These are phyloP conservation scores for Tapirus indicus DNA, from an alignment of 2,797 vertebrate genomes.

Conservation along the genomic window DNA sequence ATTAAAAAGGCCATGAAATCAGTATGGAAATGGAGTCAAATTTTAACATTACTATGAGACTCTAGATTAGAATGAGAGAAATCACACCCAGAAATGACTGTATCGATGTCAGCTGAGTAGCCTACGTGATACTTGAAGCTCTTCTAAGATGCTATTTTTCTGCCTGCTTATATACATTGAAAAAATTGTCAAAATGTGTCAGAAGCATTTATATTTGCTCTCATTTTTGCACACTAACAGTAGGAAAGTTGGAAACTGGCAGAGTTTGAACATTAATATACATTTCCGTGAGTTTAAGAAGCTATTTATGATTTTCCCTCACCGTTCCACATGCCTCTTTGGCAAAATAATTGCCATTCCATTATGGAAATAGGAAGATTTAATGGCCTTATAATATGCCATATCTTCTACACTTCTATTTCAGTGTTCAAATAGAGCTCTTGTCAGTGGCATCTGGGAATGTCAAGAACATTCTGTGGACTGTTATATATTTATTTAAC, in stretches of 20 bases:
- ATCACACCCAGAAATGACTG: not conserved
- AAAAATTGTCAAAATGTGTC: constrained; percentile 42
- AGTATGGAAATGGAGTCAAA: not conserved
- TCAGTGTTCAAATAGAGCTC: constrained; percentile 16
- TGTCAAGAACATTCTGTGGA: not conserved
- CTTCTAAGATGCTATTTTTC: not conserved
- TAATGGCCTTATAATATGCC: not conserved
- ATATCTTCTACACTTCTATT: not conserved
- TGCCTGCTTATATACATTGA: not conserved
- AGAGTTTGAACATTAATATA: not conserved
- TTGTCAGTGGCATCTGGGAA: constrained; percentile 29
- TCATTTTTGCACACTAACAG: not conserved
- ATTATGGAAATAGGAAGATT: constrained; percentile 28
- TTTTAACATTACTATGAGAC: constrained; percentile 19
- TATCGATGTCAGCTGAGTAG: not conserved
- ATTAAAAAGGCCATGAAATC: constrained; percentile 21
- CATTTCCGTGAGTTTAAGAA: constrained; percentile 20
- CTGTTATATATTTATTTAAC: constrained; percentile 9
- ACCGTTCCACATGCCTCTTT: not conserved
- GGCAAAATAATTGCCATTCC: constrained; percentile 4
- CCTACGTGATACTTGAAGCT: not conserved
- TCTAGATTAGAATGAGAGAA: not conserved
- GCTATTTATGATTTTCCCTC: constrained; percentile 14
- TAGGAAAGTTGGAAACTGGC: not conserved
- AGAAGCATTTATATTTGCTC: constrained; percentile 19